Conservation (phyloP, 1,140 invertebrate species). For the Nebria ingens region DNA sequence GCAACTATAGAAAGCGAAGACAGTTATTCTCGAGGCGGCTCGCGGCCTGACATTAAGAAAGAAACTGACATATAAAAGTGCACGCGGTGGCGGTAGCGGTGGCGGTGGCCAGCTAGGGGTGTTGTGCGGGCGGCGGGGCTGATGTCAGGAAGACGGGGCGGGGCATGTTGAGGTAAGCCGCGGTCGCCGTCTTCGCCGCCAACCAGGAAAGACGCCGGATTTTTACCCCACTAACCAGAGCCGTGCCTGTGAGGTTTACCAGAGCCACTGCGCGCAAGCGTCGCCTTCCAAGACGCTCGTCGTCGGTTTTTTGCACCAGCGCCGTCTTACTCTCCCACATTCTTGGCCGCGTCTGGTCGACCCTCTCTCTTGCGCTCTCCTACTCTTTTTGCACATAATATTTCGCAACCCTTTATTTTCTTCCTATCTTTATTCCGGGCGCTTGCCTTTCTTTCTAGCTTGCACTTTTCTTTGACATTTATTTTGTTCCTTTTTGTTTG, state of each 20-base stretch:
- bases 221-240: constrained; percentile 36
- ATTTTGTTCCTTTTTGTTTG: constrained; percentile 7
- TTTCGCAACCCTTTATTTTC: constrained; percentile 13
- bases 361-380: not conserved
- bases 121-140: constrained; percentile 13
- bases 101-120: constrained; percentile 21
- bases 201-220: constrained; percentile 39
- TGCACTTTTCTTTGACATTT: constrained; percentile 9
- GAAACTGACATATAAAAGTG: constrained; percentile 31
- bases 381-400: constrained; percentile 1
- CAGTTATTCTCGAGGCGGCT: constrained; percentile 33
- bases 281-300: constrained; percentile 33
- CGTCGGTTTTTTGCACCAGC: constrained; percentile 26
- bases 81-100: constrained; percentile 25
- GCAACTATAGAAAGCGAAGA: constrained; percentile 11
- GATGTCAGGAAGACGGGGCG: constrained; percentile 24
- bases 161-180: constrained; percentile 37
- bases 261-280: constrained; percentile 32
- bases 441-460: constrained; percentile 8
- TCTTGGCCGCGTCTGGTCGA: not conserved
- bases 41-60: constrained; percentile 35
- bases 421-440: not conserved
- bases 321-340: not conserved
- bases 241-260: constrained; percentile 38
- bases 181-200: constrained; percentile 34